Percentiles rank a stretch among this genome's conserved stretches.
These are phyloP conservation scores for Papilio xuthus DNA, from an alignment of 1,140 invertebrate genomes.

Conservation along the genomic window DNA sequence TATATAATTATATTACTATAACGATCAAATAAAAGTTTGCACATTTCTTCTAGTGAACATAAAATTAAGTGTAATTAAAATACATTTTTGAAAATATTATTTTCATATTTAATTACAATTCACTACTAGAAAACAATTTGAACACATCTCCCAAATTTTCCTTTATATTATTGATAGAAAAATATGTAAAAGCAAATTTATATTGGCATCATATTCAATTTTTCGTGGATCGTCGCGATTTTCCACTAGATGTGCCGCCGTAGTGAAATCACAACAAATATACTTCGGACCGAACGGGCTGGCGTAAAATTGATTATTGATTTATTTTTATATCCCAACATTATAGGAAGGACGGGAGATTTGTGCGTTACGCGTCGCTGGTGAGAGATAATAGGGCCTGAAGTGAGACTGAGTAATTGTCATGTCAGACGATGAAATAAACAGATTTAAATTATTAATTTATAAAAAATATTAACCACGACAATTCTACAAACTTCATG, in stretches of 20 bases:
- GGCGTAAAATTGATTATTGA: constrained; percentile 80
- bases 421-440: constrained; percentile 24
- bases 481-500: too few relatives aligned
- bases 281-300: constrained; percentile 62
- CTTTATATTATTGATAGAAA: constrained; percentile 36
- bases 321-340: constrained; percentile 60
- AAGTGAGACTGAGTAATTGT: constrained; percentile 62
- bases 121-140: background rate
- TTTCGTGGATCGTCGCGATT: constrained; percentile 52
- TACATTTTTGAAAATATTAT: too few relatives aligned
- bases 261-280: constrained; percentile 68
- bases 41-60: too few relatives aligned
- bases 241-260: constrained; percentile 69
- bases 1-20: too few relatives aligned
- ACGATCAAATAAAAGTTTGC: too few relatives aligned
- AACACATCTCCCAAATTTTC: background rate
- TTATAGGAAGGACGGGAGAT: constrained; percentile 58
- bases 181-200: constrained; percentile 52
- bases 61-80: too few relatives aligned
- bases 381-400: constrained; percentile 54
- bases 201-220: constrained; percentile 43
- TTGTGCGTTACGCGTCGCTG: constrained; percentile 48
- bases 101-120: background rate
- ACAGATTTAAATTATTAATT: too few relatives aligned
- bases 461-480: too few relatives aligned